Evolutionary conservation across 2,797 vertebrate species (phyloP).

Genomic region (Alectoris magna): DNA sequence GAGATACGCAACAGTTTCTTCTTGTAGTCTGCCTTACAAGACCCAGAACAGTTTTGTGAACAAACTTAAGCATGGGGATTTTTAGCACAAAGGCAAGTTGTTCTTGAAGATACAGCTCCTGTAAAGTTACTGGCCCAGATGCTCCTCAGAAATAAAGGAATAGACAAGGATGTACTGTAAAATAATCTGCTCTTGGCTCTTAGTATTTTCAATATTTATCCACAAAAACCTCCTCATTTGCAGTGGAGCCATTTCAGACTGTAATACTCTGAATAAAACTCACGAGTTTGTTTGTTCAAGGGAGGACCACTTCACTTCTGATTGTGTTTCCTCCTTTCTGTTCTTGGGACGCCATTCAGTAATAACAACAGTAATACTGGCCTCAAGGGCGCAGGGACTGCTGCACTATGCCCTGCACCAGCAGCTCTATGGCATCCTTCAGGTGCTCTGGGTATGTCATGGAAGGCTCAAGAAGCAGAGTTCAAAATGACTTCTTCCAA

Average conservation of each 20-base stretch:
- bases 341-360: background rate
- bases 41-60: background rate
- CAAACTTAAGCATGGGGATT: background rate
- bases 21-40: background rate
- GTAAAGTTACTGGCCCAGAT: background rate
- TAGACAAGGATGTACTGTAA: background rate
- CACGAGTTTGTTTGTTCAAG: background rate
- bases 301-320: background rate
- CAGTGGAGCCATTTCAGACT: background rate
- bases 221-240: background rate
- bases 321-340: background rate
- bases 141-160: background rate
- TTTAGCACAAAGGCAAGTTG: background rate
- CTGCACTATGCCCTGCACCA: accelerated
- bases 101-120: background rate
- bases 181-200: background rate
- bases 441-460: accelerated
- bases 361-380: background rate
- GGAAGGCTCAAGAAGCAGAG: background rate
- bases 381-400: accelerated
- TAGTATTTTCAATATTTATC: background rate
- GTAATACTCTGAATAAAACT: background rate
- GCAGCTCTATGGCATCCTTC: background rate
- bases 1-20: background rate
- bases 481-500: background rate